phyloP scores from a whole-genome alignment of 2,113 vertebrate genomes.

The Ranitomeya variabilis region DNA sequence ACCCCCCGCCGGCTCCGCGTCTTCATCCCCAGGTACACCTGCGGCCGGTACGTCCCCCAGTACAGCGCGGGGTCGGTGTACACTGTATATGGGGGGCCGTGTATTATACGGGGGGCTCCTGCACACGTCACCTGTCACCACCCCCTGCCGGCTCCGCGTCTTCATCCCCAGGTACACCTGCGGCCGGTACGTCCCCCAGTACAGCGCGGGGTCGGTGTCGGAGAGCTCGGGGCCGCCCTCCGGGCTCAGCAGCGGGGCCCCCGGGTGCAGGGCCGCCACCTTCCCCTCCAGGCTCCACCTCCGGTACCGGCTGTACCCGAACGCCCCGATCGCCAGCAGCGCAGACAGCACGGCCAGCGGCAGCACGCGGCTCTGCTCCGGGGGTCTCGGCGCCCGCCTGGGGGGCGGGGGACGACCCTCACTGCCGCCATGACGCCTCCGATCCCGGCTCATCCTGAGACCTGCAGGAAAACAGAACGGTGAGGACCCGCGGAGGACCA shows the following conservation, averaged over 20 bases:
- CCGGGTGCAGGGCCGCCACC: conserved; percentile 78
- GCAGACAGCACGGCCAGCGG: neutral
- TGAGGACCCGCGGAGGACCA: neutral
- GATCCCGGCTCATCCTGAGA: conserved; percentile 27
- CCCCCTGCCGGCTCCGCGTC: conserved; percentile 83
- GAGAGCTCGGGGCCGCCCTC: conserved; percentile 73
- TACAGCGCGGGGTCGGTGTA: too few relatives aligned
- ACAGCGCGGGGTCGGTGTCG: conserved; percentile 71
- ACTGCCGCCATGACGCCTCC: conserved; percentile 25
- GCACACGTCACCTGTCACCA: conserved; percentile 66
- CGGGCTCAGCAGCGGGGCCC: conserved; percentile 71
- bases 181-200: conserved; percentile 94
- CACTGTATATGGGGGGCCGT: neutral
- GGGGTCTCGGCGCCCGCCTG: neutral
- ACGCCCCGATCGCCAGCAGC: neutral
- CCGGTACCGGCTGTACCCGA: conserved; percentile 75
- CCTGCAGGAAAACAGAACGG: neutral
- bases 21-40: too few relatives aligned
- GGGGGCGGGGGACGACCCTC: neutral
- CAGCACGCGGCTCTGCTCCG: neutral
- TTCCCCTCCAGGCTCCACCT: conserved; percentile 74
- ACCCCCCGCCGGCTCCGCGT: too few relatives aligned
- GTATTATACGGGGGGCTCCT: neutral
- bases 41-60: too few relatives aligned
- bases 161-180: conserved; percentile 97